These are phyloP conservation scores for Euzophera pinguis DNA, from an alignment of 2,888 invertebrate species.

Conservation along the genomic window DNA sequence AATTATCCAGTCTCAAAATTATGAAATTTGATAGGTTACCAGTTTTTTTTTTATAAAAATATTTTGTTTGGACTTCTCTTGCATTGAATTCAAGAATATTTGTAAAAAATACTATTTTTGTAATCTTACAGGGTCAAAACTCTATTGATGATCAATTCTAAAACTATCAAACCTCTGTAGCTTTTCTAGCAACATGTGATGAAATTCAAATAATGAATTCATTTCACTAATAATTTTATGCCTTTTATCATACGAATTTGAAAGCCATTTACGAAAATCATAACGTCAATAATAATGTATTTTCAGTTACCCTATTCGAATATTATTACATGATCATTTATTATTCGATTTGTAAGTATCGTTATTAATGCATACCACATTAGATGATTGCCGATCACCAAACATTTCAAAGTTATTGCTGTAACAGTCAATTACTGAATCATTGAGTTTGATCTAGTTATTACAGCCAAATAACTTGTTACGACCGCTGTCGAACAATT, in stretches of 20 bases:
- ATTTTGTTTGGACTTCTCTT: too few species aligned
- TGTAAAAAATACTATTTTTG: too few species aligned
- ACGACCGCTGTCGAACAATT: conserved; percentile 51
- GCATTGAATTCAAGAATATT: too few species aligned
- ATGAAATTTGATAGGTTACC: too few species aligned
- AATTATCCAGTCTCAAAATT: too few species aligned
- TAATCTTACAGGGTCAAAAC: too few species aligned
- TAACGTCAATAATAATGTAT: not conserved
- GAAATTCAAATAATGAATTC: not conserved
- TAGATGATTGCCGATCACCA: conserved; percentile 13
- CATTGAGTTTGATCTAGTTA: conserved; percentile 28
- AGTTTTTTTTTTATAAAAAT: too few species aligned
- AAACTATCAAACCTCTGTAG: not conserved
- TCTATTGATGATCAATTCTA: too few species aligned
- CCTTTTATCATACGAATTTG: too few species aligned
- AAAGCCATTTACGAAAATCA: not conserved
- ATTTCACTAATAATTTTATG: too few species aligned
- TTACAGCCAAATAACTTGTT: conserved; percentile 21
- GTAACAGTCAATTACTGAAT: conserved; percentile 36
- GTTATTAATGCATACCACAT: conserved; percentile 7
- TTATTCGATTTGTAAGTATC: conserved; percentile 7
- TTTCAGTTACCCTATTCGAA: not conserved
- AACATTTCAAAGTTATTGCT: conserved; percentile 20
- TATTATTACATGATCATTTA: conserved; percentile 1
- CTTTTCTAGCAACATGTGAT: not conserved